A percentile compares a stretch with the other conserved stretches of the same genome.
Evolutionary conservation across 2,888 invertebrate species (phyloP).

Genomic region (Andrena chrysosceles): DNA sequence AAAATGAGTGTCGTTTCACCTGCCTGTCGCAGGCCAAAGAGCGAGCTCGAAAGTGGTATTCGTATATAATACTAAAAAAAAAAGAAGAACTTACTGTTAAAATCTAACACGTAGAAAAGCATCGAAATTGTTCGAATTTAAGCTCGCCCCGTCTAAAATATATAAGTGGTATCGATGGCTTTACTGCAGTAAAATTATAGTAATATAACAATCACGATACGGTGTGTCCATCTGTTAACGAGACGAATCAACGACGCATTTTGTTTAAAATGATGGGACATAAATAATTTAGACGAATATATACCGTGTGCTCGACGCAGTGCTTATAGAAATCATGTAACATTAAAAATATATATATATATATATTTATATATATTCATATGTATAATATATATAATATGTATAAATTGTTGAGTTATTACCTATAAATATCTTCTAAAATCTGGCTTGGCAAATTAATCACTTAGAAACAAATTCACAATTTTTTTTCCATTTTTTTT

Average conservation of each 20-base stretch:
- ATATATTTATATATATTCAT: slow-evolving; percentile 66
- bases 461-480: slow-evolving; percentile 83
- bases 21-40: slow-evolving; percentile 44
- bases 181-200: slow-evolving; percentile 84
- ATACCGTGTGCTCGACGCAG: slow-evolving; percentile 79
- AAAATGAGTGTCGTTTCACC: slow-evolving; percentile 41
- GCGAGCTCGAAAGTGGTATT: slow-evolving; percentile 61
- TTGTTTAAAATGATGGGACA: slow-evolving; percentile 82
- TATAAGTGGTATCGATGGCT: slow-evolving; percentile 78
- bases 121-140: slow-evolving; percentile 62
- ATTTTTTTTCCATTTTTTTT: slow-evolving; percentile 69
- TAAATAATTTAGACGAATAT: slow-evolving; percentile 83
- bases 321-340: slow-evolving; percentile 84
- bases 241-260: slow-evolving; percentile 82
- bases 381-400: slow-evolving; percentile 77
- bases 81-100: slow-evolving; percentile 41
- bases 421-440: slow-evolving; percentile 84
- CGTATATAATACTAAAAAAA: slow-evolving; percentile 42
- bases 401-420: slow-evolving; percentile 84
- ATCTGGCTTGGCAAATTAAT: slow-evolving; percentile 84
- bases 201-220: slow-evolving; percentile 85
- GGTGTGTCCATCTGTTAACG: slow-evolving; percentile 83
- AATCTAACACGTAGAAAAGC: slow-evolving; percentile 64
- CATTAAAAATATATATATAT: slow-evolving; percentile 83
- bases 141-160: slow-evolving; percentile 62